Evolutionary conservation across 1,140 invertebrate genomes (phyloP).

Genomic region (Pogonomyrmex barbatus): DNA sequence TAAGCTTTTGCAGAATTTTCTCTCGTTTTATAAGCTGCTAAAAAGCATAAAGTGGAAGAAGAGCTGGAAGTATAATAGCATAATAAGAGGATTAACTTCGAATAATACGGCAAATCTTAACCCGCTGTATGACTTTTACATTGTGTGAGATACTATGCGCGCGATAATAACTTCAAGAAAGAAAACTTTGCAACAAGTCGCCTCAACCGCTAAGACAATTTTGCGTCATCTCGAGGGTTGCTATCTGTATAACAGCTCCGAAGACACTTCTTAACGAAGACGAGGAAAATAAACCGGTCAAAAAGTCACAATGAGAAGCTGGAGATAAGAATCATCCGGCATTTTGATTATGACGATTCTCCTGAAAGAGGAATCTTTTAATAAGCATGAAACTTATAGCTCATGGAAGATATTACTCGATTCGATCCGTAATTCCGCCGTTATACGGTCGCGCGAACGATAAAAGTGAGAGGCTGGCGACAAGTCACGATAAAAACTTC

Average conservation of each 20-base stretch:
- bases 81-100: slow-evolving; percentile 62
- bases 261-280: slow-evolving; percentile 32
- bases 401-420: neutral
- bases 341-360: neutral
- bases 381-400: slow-evolving; percentile 42
- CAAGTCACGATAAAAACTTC: slow-evolving; percentile 44
- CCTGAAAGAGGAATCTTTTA: neutral
- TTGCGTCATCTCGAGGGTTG: slow-evolving; percentile 4
- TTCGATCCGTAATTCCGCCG: slow-evolving; percentile 9
- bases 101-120: slow-evolving; percentile 59
- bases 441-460: neutral
- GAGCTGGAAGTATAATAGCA: slow-evolving; percentile 49
- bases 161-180: slow-evolving; percentile 43
- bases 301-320: neutral
- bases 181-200: slow-evolving; percentile 41
- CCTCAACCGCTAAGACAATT: slow-evolving; percentile 32
- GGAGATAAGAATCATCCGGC: neutral
- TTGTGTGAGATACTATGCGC: slow-evolving; percentile 38
- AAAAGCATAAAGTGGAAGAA: slow-evolving; percentile 45
- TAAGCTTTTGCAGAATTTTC: slow-evolving; percentile 41
- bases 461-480: neutral
- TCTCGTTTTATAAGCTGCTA: slow-evolving; percentile 37
- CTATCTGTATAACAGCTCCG: neutral
- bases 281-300: slow-evolving; percentile 2
- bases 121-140: slow-evolving; percentile 43